A percentile compares a stretch with the other conserved stretches of the same genome.
Conservation (phyloP, 2,797 vertebrate species). For the Anas flavirostris region DNA sequence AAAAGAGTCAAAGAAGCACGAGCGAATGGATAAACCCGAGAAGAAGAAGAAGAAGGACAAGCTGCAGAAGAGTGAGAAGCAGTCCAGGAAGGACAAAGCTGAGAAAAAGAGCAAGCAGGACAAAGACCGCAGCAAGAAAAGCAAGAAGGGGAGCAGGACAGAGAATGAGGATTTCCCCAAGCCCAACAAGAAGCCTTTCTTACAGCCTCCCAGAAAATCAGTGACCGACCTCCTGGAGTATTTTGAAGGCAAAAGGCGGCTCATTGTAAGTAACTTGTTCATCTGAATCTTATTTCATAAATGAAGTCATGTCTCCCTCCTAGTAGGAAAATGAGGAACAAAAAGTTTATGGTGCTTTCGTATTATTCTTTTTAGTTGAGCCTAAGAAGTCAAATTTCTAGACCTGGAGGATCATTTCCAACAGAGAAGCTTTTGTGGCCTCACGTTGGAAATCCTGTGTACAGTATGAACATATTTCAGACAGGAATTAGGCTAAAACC, state of each 20-base stretch:
- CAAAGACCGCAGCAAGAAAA: conserved; percentile 86
- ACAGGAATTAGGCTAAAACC: background rate
- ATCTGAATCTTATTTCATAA: background rate
- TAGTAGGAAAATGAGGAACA: background rate
- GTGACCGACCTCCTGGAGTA: conserved; percentile 88
- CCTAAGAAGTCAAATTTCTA: background rate
- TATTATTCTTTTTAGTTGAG: background rate
- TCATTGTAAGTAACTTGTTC: conserved; percentile 87
- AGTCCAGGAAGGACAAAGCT: conserved; percentile 82
- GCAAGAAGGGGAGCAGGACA: conserved; percentile 81
- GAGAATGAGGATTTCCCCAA: conserved; percentile 87
- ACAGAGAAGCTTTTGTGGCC: background rate
- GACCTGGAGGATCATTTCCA: background rate
- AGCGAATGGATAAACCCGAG: conserved; percentile 81
- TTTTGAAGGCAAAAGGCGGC: conserved; percentile 92
- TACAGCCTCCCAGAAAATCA: conserved; percentile 77
- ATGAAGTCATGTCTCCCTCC: background rate
- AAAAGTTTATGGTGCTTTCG: background rate
- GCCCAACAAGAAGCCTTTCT: conserved; percentile 80
- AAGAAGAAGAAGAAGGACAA: conserved; percentile 92
- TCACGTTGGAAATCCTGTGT: background rate
- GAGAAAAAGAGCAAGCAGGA: conserved; percentile 85
- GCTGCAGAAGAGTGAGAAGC: conserved; percentile 85
- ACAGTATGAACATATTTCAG: background rate
- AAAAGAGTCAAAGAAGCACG: conserved; percentile 84